These are phyloP conservation scores for Cepphus grylle DNA, from an alignment of 2,113 vertebrate species.

Conservation along the genomic window DNA sequence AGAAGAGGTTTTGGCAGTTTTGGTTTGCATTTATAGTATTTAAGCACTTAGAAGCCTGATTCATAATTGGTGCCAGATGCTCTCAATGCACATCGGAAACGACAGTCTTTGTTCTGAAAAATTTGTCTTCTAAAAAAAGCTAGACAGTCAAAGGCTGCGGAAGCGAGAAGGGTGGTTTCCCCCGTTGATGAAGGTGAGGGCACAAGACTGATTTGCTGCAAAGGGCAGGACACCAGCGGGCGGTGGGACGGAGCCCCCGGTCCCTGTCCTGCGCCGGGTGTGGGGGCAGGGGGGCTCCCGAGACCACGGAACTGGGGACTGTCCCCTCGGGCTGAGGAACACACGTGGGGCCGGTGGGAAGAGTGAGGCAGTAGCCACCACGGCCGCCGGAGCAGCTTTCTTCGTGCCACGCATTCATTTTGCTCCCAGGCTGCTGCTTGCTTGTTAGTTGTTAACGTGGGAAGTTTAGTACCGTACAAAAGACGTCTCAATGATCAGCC, in stretches of 20 bases:
- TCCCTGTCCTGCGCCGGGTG: neutral
- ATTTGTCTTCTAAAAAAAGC: neutral
- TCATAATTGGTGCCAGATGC: slow-evolving; percentile 37
- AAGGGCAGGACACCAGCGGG: rapidly evolving
- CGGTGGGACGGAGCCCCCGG: rapidly evolving
- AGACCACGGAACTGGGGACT: rapidly evolving
- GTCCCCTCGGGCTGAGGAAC: neutral
- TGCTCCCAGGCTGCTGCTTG: neutral
- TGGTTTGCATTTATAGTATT: neutral
- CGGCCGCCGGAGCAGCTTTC: neutral
- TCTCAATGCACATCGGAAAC: neutral
- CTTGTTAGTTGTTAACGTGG: neutral
- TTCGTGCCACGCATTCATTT: neutral
- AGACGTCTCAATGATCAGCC: neutral
- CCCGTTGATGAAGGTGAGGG: neutral
- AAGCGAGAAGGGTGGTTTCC: neutral
- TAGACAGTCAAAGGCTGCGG: neutral
- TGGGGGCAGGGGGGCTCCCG: neutral
- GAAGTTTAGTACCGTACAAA: neutral
- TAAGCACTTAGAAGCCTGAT: neutral
- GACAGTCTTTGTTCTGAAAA: neutral
- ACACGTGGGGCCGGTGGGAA: neutral
- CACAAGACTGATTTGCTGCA: neutral
- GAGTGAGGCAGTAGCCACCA: neutral
- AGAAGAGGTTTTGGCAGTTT: neutral